Conservation (phyloP, 2,888 invertebrate genomes). For the Fragum sueziense region DNA sequence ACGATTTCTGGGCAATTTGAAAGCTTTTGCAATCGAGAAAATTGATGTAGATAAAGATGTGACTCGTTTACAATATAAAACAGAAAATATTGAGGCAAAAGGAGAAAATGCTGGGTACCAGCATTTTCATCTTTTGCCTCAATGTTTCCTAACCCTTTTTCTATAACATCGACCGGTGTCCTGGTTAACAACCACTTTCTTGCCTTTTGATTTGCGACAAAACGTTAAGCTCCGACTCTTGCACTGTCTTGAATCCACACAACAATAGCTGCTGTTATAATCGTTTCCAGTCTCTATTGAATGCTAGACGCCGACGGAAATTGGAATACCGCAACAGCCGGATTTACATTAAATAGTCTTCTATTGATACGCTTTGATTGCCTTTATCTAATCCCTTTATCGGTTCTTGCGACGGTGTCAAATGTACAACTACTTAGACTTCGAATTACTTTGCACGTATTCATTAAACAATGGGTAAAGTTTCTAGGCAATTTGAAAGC, state of each 20-base stretch:
- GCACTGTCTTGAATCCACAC: background rate
- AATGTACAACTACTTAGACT: background rate
- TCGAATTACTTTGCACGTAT: too few relatives aligned
- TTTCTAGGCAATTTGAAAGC: too few relatives aligned
- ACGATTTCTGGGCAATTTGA: too few relatives aligned
- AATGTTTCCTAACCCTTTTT: too few relatives aligned
- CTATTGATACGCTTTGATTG: background rate
- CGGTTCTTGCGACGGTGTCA: background rate
- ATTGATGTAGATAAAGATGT: too few relatives aligned
- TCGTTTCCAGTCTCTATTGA: constrained; percentile 8
- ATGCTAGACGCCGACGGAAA: constrained; percentile 16
- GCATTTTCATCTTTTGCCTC: background rate
- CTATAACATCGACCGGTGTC: too few relatives aligned
- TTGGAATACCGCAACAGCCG: constrained; percentile 1
- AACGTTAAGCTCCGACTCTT: background rate
- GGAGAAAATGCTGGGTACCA: background rate
- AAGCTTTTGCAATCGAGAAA: too few relatives aligned
- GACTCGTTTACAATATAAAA: too few relatives aligned
- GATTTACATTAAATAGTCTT: constrained; percentile 3
- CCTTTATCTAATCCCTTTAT: background rate
- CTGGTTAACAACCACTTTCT: too few relatives aligned
- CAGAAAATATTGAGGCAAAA: too few relatives aligned
- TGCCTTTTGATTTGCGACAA: background rate
- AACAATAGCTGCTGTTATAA: constrained; percentile 4
- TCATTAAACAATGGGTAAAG: too few relatives aligned